Conservation (phyloP, 2,888 invertebrate species). For the Standfussiana lucernea region DNA sequence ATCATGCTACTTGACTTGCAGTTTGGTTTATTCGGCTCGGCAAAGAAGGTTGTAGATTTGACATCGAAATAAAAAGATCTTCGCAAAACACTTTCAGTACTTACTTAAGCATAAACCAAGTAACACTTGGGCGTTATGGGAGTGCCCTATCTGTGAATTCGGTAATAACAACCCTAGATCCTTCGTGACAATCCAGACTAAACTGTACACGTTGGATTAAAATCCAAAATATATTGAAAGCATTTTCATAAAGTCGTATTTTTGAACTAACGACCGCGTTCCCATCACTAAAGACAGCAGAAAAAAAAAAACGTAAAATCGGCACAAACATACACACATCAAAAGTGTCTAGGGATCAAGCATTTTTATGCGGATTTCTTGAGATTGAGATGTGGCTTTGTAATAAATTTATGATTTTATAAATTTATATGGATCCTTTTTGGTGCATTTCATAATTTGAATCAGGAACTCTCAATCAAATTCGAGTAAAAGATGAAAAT, state of each 20-base stretch:
- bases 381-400: no score
- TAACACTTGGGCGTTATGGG: background rate
- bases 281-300: background rate
- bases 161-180: background rate
- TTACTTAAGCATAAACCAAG: background rate
- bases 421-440: no score
- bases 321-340: conserved; percentile 53
- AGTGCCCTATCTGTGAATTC: background rate
- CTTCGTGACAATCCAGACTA: background rate
- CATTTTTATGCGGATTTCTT: no score
- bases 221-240: conserved; percentile 29
- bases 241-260: conserved; percentile 25
- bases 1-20: background rate
- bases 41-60: background rate
- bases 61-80: background rate
- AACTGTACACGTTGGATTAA: conserved; percentile 2
- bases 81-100: background rate
- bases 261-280: conserved; percentile 21
- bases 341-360: no score
- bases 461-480: no score
- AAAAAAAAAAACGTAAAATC: conserved; percentile 32
- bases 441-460: no score
- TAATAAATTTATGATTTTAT: no score
- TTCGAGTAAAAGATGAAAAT: no score
- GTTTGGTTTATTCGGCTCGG: no score